Conservation (phyloP, 30 jellyfish, hydroid and myxozoan species). For the Cassiopea xamachana region DNA sequence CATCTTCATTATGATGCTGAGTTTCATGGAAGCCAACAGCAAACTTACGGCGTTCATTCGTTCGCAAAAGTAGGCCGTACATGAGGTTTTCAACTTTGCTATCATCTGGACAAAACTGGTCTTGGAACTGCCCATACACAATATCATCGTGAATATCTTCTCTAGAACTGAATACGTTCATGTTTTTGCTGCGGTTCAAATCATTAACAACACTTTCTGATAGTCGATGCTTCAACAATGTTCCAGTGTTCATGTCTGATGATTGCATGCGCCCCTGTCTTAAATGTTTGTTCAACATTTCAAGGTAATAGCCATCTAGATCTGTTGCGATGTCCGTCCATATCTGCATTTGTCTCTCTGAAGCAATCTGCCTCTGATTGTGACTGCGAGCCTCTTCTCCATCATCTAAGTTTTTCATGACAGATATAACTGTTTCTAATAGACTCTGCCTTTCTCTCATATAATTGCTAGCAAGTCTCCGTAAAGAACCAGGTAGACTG, state of each 20-base stretch:
- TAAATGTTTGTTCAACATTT: slow-evolving; percentile 24
- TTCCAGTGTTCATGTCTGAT: slow-evolving; percentile 21
- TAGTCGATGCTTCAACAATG: slow-evolving; percentile 29
- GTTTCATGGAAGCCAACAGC: slow-evolving; percentile 36
- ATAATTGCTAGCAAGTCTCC: slow-evolving; percentile 40
- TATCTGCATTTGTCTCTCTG: slow-evolving; percentile 43
- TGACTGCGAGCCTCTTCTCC: neutral
- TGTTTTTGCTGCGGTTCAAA: slow-evolving; percentile 9
- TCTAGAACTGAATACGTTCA: slow-evolving; percentile 37
- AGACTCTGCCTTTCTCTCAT: slow-evolving; percentile 33
- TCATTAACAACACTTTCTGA: slow-evolving; percentile 62
- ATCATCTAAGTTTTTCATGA: neutral
- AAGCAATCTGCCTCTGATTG: neutral
- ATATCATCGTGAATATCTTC: slow-evolving; percentile 60
- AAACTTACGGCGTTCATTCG: slow-evolving; percentile 28
- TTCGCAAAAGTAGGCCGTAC: slow-evolving; percentile 45
- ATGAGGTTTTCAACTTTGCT: slow-evolving; percentile 9
- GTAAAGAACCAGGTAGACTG: slow-evolving; percentile 6
- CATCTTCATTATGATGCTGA: slow-evolving; percentile 39
- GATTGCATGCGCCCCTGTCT: slow-evolving; percentile 24
- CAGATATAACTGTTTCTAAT: slow-evolving; percentile 5
- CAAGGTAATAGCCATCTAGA: slow-evolving; percentile 61
- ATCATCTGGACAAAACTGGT: slow-evolving; percentile 20
- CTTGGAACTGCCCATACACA: slow-evolving; percentile 54
- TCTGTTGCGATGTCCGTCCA: slow-evolving; percentile 77